These are phyloP conservation scores for Capricornis sumatraensis DNA, from an alignment of 2,113 vertebrate species.

Conservation along the genomic window DNA sequence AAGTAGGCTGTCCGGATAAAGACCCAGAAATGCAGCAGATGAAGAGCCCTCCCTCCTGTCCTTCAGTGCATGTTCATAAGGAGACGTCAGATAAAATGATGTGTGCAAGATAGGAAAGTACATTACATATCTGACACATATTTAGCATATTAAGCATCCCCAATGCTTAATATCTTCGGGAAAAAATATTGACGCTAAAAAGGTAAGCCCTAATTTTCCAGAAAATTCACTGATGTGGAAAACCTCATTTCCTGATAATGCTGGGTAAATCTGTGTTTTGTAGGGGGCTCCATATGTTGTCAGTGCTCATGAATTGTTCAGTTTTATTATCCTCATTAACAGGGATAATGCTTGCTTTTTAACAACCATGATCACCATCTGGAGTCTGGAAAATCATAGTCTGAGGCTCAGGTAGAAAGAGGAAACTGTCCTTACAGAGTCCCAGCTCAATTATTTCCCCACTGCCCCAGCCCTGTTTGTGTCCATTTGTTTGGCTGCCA, in stretches of 20 bases:
- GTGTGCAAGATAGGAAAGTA: neutral
- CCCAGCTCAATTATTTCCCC: neutral
- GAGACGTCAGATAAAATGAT: neutral
- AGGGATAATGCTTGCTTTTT: constrained; percentile 56
- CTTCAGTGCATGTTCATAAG: neutral
- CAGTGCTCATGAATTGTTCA: constrained; percentile 34
- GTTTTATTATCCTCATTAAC: constrained; percentile 68
- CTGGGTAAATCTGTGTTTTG: constrained; percentile 43
- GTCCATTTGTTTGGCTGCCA: neutral
- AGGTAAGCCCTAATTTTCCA: constrained; percentile 53
- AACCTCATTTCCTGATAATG: constrained; percentile 53
- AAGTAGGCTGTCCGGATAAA: neutral
- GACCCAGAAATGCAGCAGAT: neutral
- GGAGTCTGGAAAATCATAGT: constrained; percentile 27
- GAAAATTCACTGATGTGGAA: constrained; percentile 53
- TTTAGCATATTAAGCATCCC: neutral
- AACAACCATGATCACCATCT: constrained; percentile 62
- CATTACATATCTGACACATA: neutral
- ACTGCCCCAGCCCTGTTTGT: neutral
- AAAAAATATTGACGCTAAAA: constrained; percentile 24
- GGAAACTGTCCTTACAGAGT: neutral
- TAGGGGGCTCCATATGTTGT: constrained; percentile 39
- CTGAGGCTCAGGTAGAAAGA: constrained; percentile 25
- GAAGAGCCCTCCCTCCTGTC: rapidly evolving
- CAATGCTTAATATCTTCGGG: constrained; percentile 25